Base-by-base conservation (phyloP, 2,113 vertebrate genomes). In the Eonycteris spelaea region DNA sequence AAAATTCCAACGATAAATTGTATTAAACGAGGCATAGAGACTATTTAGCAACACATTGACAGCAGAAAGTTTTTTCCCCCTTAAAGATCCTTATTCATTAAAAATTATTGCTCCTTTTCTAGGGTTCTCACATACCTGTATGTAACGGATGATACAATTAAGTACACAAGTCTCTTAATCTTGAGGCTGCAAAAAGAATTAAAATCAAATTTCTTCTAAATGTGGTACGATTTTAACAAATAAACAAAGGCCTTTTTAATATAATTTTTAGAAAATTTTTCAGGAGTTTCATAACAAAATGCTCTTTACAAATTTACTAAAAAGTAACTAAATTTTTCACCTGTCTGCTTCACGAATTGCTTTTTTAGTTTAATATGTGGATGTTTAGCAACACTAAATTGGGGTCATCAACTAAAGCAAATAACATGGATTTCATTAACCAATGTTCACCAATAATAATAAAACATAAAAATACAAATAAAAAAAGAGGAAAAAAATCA, bases 131-230 rank as follows among this genome's bases (percentile, higher is more conserved):
- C 98, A 98, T 98, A 99, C 99, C 99, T 99, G 98, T 99, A 99
- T 92, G 98, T 98, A 98, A 99, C 98, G 14, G 99, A 99, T 99
- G 99, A 99, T 86, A 99, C 98, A 98, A 99, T 98, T 0, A 98
- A 98, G 24, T 98, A 19, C 1, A 99, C 98, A 86, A 71, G 98
- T 98, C 97, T 99, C 67, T 98, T 98, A 91, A 99, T 86, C 14
- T 89, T 98, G 94, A 98, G 99, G 97, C 65, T 98, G 94, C 33
- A 98, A 85, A 98, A 95, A 0, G 26, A 51, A 86, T 22, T 68
- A 96, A 70, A 82, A 68, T 87, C 80, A 93, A 86, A 88, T 91
- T 86, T 87, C 15, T 33, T 59, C 61, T 86, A 96, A 90, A 77
- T 61, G 35, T 10, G 80, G 71, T 79, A 67, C 63, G 10, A 90